Base-by-base conservation (phyloP, 2,113 vertebrate genomes). In the Saguinus midas region DNA sequence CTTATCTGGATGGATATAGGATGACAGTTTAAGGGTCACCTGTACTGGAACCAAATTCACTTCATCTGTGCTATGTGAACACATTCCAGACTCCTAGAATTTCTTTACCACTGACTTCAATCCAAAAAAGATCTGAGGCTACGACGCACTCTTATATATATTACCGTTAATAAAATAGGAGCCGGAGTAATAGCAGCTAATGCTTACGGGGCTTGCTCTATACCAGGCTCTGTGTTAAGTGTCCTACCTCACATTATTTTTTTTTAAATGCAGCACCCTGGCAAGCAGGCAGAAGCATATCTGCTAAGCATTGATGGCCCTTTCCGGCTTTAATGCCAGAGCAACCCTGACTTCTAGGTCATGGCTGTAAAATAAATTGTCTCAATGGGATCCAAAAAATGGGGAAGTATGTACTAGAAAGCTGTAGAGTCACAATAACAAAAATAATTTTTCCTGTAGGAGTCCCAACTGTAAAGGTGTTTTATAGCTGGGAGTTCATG, bases 301-400 rank as follows among this genome's bases (percentile, higher is more conserved):
- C 5, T 87, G 5, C 37, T 88, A 18, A 94, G 55, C 17, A 18
- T 1, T 21, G 7, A 57, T 64, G 91, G 58, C 48, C 25, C n/a
- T 75, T 73, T n/a, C 78, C 80, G 86, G 66, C n/a, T 89, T 79
- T 95, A 61, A 64, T 43, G 64, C 32, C 40, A 40, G 61, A 21
- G 0, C 1, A 90, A 70, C 80, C 11, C 55, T 52, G 70, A 93
- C 37, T 90, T 92, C 75, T 78, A 57, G 92, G 81, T 94, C 87
- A 92, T 8, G 64, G 55, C 76, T 92, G 66, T 75, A 87, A 96
- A 94, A 93, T 73, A 75, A 96, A 95, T 87, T 32, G 80, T 80
- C 87, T 72, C 64, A 23, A 5, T 78, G 72, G 76, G 87, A 90
- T 68, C 40, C 4, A 80, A 57, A 86, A 52, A 43, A 45, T 29